Evolutionary conservation across 2,888 invertebrate species (phyloP).

Genomic region (Nomada fabriciana): DNA sequence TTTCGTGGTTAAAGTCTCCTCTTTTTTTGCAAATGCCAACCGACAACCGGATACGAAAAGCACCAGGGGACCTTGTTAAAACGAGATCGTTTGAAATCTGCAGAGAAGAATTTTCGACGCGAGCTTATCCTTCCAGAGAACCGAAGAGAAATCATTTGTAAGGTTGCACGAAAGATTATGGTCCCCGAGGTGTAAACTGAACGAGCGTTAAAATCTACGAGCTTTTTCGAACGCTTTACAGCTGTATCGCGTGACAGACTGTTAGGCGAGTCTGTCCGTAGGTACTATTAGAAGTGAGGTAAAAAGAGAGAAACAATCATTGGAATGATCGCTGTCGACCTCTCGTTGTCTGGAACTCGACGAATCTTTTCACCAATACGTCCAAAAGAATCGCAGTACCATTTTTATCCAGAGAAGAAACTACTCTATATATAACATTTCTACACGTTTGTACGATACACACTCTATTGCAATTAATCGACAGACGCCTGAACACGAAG

Average conservation of each 20-base stretch:
- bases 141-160: neutral
- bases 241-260: conserved; percentile 39
- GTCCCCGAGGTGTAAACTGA: conserved; percentile 28
- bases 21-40: conserved; percentile 33
- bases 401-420: conserved; percentile 17
- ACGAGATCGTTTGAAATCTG: no score
- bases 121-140: neutral
- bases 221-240: conserved; percentile 70
- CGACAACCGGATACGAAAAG: neutral
- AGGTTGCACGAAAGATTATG: neutral
- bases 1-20: neutral
- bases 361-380: conserved; percentile 18
- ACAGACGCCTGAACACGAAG: neutral
- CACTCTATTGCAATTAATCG: neutral
- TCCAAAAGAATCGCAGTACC: neutral
- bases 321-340: neutral
- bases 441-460: neutral
- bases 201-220: conserved; percentile 45
- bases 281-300: neutral
- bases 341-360: conserved; percentile 7
- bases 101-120: neutral
- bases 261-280: neutral
- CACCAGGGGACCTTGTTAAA: neutral
- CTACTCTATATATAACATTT: conserved; percentile 20
- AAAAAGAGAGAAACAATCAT: neutral